phyloP scores from a whole-genome alignment of 1,140 invertebrate genomes.

The Zelostemma sp. region DNA sequence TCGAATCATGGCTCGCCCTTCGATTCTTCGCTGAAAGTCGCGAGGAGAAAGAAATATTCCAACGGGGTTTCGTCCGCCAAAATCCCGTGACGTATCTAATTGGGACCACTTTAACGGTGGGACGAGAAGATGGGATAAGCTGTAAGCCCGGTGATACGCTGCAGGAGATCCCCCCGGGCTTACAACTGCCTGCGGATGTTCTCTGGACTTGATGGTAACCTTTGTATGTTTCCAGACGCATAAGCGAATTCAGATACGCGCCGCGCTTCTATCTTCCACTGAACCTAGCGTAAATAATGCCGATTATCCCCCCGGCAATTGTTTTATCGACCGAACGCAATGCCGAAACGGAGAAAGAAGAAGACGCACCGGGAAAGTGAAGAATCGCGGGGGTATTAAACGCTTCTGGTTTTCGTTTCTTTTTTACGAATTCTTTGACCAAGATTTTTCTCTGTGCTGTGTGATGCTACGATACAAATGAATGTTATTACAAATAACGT shows the following conservation, averaged over 20 bases:
- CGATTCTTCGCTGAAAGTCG: too few relatives aligned
- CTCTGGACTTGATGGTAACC: constrained; percentile 29
- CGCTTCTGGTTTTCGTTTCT: too few relatives aligned
- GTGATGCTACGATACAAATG: too few relatives aligned
- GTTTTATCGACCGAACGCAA: constrained; percentile 66
- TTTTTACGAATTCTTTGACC: too few relatives aligned
- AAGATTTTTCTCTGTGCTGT: too few relatives aligned
- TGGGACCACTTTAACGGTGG: constrained; percentile 64
- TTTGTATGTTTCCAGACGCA: constrained; percentile 18
- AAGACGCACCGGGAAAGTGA: not conserved
- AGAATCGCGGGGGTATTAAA: too few relatives aligned
- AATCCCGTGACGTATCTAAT: constrained; percentile 69
- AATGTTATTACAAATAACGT: too few relatives aligned
- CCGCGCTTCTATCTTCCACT: constrained; percentile 55
- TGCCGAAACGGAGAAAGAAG: not conserved
- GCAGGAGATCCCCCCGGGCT: constrained; percentile 62
- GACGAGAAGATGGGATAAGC: constrained; percentile 55
- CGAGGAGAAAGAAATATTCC: not conserved
- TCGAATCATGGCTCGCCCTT: constrained; percentile 34
- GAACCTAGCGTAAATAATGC: constrained; percentile 69
- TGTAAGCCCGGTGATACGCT: constrained; percentile 55
- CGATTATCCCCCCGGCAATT: constrained; percentile 69
- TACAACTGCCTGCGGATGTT: constrained; percentile 57
- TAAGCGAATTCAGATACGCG: constrained; percentile 10
- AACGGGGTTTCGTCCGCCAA: constrained; percentile 40